Evolutionary conservation across 2,797 vertebrate genomes (phyloP), one percentile per base, ranked within the genome.

Genomic region (Chiroxiphia lanceolata): DNA sequence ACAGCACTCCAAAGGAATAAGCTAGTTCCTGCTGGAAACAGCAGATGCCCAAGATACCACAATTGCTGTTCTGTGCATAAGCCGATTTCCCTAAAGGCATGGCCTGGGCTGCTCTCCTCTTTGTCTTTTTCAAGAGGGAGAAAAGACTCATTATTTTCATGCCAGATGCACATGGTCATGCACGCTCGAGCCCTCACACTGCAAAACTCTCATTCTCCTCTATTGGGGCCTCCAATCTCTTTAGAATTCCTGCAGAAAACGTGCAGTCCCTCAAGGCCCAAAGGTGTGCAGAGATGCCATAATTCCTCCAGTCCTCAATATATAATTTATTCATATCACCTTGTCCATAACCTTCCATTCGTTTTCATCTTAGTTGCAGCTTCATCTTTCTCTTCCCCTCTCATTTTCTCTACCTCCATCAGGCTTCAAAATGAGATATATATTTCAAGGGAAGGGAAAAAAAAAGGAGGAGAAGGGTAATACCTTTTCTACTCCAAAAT

Each of bases 71-170:
- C 56, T 77, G 29, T 68, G 84, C 72, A 89, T 94, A 71, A 72
- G 65, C 40, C 82, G 80, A 95, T 97, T 96, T 96, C 82, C 89
- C 92, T 45, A 78, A 76, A 95, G 89, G 29, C 50, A 36, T 26
- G 40, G 59, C 81, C 88, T 57, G 72, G 56, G 63, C 38, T 77
- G 65, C 80, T 96, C 69, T 87, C 27, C 34, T 85, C 47, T 93
- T 71, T 0, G 1, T 80, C 89, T 94, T 80, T 87, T 80, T 96
- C 68, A 34, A 34, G 63, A 92, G 61, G 51, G 36, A 92, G 57
- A 95, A 95, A 91, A 71, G 42, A 60, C 65, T 93, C 59, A 64
- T 94, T 92, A 68, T 95, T 64, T 82, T 87, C 56, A 56, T 87
- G 61, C 68, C 83, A 93, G 53, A 76, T 0, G 5, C 63, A 74